Evolutionary conservation across 2,113 vertebrate genomes (phyloP).

Genomic region (Tragelaphus buxtoni): DNA sequence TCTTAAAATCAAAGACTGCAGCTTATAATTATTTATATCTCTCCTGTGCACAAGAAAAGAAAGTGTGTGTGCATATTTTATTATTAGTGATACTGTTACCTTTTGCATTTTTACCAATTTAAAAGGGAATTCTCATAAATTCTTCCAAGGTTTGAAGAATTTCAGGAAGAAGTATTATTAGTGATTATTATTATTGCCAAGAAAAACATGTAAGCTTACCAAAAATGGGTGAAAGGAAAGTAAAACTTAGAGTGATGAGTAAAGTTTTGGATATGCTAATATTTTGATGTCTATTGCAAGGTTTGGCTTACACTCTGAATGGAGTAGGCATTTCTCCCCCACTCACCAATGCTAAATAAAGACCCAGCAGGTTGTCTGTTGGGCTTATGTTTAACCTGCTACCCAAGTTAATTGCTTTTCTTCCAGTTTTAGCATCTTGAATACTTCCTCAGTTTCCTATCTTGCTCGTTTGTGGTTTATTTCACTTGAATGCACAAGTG

Average conservation of each 20-base stretch:
- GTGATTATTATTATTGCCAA: background rate
- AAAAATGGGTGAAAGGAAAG: background rate
- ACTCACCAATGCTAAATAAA: constrained; percentile 17
- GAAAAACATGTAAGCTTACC: background rate
- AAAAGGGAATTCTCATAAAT: background rate
- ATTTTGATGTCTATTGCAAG: background rate
- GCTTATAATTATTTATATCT: background rate
- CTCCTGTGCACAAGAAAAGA: background rate
- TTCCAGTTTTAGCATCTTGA: constrained; percentile 46
- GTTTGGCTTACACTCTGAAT: constrained; percentile 6
- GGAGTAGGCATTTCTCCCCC: background rate
- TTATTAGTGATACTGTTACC: background rate
- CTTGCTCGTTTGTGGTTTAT: background rate
- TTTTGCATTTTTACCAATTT: background rate
- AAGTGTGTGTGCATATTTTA: background rate
- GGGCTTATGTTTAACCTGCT: constrained; percentile 42
- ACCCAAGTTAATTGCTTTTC: constrained; percentile 48
- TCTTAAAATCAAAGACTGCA: constrained; percentile 5
- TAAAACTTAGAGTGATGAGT: background rate
- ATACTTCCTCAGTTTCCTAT: constrained; percentile 23
- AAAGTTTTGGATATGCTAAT: constrained; percentile 1
- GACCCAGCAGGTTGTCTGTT: constrained; percentile 31
- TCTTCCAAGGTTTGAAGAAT: background rate
- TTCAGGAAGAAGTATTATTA: constrained; percentile 45
- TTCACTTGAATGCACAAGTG: background rate